Conservation (phyloP, 2,888 invertebrate species). For the Cerastoderma edule region DNA sequence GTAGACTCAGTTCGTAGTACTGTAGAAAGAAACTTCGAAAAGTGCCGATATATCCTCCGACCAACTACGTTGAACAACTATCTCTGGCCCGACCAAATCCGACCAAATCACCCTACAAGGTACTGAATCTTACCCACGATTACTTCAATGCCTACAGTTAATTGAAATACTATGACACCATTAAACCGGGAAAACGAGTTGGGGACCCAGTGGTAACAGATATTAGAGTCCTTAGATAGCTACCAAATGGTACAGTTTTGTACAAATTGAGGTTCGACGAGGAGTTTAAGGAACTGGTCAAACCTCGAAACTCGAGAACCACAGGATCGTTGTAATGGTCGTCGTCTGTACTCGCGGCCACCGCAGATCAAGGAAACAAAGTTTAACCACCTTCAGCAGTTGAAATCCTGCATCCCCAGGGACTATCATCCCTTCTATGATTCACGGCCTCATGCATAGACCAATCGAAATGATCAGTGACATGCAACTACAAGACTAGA, state of each 20-base stretch:
- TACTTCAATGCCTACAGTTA: slow-evolving; percentile 38
- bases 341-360: background rate
- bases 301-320: background rate
- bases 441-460: no score
- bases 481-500: no score
- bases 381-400: slow-evolving; percentile 10
- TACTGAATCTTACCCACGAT: slow-evolving; percentile 28
- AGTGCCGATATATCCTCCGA: slow-evolving; percentile 35
- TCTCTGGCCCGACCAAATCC: slow-evolving; percentile 25
- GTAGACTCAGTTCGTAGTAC: slow-evolving; percentile 53
- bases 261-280: slow-evolving; percentile 11
- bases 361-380: slow-evolving; percentile 15
- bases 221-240: slow-evolving; percentile 9
- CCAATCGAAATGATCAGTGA: no score
- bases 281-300: slow-evolving; percentile 3
- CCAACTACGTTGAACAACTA: slow-evolving; percentile 43
- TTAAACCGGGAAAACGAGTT: slow-evolving; percentile 33
- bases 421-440: no score
- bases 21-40: slow-evolving; percentile 47
- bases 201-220: slow-evolving; percentile 46
- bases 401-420: slow-evolving; percentile 9
- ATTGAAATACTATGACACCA: slow-evolving; percentile 32
- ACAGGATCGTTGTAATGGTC: background rate
- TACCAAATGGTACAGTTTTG: slow-evolving; percentile 6
- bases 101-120: slow-evolving; percentile 18